These are phyloP conservation scores for Limnothrissa miodon DNA, from an alignment of 2,113 vertebrate genomes.

Conservation along the genomic window DNA sequence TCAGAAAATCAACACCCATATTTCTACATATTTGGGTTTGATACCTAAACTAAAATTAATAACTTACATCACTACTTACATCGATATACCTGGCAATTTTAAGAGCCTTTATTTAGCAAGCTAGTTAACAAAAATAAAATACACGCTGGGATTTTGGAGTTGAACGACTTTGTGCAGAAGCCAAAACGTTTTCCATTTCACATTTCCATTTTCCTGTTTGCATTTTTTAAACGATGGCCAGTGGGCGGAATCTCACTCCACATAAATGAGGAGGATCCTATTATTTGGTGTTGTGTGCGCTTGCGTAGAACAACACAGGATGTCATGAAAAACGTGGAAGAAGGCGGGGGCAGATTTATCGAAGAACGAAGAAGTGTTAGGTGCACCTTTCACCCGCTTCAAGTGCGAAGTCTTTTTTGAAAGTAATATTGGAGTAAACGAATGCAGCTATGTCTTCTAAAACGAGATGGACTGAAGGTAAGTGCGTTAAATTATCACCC, in stretches of 20 bases:
- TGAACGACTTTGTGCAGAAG: too few species aligned
- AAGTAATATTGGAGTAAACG: neutral
- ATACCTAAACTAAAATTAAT: too few species aligned
- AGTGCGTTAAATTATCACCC: neutral
- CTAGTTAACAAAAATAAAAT: too few species aligned
- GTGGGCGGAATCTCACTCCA: too few species aligned
- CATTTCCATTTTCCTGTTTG: neutral
- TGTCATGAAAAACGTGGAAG: neutral
- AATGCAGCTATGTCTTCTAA: neutral
- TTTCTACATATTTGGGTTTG: too few species aligned
- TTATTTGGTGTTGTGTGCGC: neutral
- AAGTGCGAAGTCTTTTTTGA: neutral
- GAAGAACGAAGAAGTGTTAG: neutral
- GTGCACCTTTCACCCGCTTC: neutral
- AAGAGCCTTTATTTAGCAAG: too few species aligned
- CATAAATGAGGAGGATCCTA: too few species aligned
- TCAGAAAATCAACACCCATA: too few species aligned
- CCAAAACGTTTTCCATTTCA: neutral
- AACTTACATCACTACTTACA: too few species aligned
- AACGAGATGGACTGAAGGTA: neutral
- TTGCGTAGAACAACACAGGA: neutral
- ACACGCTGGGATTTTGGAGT: too few species aligned
- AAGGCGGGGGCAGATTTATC: neutral
- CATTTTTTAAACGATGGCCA: neutral
- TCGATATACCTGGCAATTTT: too few species aligned